Conservation (phyloP, 1,140 invertebrate species). For the Listronotus bonariensis region DNA sequence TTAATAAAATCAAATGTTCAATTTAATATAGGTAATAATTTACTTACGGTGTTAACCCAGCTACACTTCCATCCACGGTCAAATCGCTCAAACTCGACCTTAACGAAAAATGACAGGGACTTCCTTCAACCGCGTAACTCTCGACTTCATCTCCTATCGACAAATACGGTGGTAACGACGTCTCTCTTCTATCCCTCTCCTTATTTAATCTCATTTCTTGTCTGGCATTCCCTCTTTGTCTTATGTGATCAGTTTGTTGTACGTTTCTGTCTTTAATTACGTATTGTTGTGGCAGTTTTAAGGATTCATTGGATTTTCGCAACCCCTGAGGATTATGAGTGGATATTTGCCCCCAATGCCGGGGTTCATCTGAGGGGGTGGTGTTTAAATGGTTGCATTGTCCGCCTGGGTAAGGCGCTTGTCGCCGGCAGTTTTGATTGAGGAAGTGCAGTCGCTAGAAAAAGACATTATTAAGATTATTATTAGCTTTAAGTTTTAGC, state of each 20-base stretch:
- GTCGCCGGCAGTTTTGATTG: neutral
- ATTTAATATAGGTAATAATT: too few species aligned
- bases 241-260: conserved; percentile 6
- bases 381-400: conserved; percentile 5
- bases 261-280: neutral
- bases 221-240: conserved; percentile 1
- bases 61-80: conserved; percentile 58
- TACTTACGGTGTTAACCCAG: conserved; percentile 43
- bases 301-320: conserved; percentile 20
- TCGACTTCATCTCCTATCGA: conserved; percentile 60
- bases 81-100: conserved; percentile 73
- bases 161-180: conserved; percentile 37
- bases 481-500: neutral
- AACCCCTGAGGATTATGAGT: neutral
- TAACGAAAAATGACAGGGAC: conserved; percentile 66
- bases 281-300: conserved; percentile 18
- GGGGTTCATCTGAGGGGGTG: conserved; percentile 2
- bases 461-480: neutral
- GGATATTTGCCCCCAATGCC: neutral
- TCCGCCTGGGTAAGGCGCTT: conserved; percentile 10
- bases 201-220: conserved; percentile 1
- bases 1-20: too few species aligned
- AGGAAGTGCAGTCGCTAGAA: neutral
- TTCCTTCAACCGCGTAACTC: conserved; percentile 68
- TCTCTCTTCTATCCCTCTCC: conserved; percentile 27